Evolutionary conservation across 2,113 vertebrate genomes (phyloP).

Genomic region (Tychaedon coryphoeus): DNA sequence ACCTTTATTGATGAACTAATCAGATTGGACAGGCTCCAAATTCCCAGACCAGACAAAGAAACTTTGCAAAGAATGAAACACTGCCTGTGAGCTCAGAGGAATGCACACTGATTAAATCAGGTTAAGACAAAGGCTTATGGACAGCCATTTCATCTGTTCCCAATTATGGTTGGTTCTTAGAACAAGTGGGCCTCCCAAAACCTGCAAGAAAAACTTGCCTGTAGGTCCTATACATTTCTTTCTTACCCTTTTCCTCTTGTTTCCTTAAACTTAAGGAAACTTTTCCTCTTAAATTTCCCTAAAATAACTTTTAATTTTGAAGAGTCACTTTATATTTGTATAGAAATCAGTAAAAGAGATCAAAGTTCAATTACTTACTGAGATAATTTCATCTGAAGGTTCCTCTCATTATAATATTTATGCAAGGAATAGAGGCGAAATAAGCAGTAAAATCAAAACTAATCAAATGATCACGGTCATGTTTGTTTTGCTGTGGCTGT

Average conservation of each 20-base stretch:
- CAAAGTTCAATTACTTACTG: not conserved
- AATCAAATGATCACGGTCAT: fast-evolving
- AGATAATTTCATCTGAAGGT: not conserved
- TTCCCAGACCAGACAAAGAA: not conserved
- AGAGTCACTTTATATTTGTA: not conserved
- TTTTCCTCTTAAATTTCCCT: not conserved
- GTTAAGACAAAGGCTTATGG: not conserved
- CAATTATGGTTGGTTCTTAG: not conserved
- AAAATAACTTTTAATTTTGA: not conserved
- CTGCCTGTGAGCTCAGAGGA: not conserved
- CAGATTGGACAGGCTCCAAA: not conserved
- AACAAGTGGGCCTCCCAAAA: not conserved
- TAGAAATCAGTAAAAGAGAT: not conserved
- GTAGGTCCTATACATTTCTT: not conserved
- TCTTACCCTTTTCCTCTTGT: not conserved
- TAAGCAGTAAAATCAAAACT: not conserved
- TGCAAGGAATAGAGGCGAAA: not conserved
- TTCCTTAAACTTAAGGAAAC: not conserved
- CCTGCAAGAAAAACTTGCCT: not conserved
- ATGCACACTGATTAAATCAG: not conserved
- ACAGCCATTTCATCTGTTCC: not conserved
- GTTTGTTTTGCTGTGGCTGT: not conserved
- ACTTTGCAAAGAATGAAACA: not conserved
- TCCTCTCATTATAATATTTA: not conserved
- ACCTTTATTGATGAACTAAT: conserved; percentile 1